Percentiles rank a stretch among this genome's conserved stretches.
These are phyloP conservation scores for Drosophila imparisetae DNA, from an alignment of 2,888 invertebrate species.

Conservation along the genomic window DNA sequence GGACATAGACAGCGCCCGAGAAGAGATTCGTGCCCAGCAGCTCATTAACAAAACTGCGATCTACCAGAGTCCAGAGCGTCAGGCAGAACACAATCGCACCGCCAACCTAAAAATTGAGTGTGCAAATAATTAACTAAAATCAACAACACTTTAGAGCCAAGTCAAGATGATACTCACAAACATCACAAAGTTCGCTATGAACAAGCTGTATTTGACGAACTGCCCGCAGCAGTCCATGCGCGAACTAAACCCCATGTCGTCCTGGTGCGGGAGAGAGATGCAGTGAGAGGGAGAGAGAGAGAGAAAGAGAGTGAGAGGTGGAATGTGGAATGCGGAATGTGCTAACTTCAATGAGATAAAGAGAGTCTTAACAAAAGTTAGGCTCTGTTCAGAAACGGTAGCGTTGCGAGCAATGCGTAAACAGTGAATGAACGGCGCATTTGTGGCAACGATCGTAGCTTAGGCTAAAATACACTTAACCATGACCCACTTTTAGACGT, in stretches of 20 bases:
- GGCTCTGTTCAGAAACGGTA: slow-evolving; percentile 27
- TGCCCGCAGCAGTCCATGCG: slow-evolving; percentile 95
- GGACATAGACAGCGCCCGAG: slow-evolving; percentile 93
- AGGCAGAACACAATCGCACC: slow-evolving; percentile 91
- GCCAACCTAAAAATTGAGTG: slow-evolving; percentile 87
- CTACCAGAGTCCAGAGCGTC: slow-evolving; percentile 93
- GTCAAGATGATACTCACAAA: slow-evolving; percentile 88
- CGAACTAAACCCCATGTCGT: slow-evolving; percentile 90
- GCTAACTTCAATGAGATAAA: background rate
- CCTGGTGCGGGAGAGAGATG: slow-evolving; percentile 52
- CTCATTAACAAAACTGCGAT: slow-evolving; percentile 93
- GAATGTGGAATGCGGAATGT: slow-evolving; percentile 2
- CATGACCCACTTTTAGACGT: slow-evolving; percentile 68
- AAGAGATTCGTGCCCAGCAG: slow-evolving; percentile 94
- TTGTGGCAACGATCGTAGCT: slow-evolving; percentile 48
- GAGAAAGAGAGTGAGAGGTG: background rate
- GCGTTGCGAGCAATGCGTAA: slow-evolving; percentile 50
- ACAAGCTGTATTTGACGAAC: slow-evolving; percentile 94
- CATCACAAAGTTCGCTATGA: slow-evolving; percentile 92
- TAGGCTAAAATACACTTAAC: slow-evolving; percentile 72
- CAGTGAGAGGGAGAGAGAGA: slow-evolving; percentile 1
- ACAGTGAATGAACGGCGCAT: slow-evolving; percentile 52
- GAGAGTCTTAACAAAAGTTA: slow-evolving; percentile 22
- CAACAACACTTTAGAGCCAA: background rate
- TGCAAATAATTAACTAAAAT: background rate